These are phyloP conservation scores for Chlorops oryzae DNA, from an alignment of 1,140 invertebrate genomes.

Conservation along the genomic window DNA sequence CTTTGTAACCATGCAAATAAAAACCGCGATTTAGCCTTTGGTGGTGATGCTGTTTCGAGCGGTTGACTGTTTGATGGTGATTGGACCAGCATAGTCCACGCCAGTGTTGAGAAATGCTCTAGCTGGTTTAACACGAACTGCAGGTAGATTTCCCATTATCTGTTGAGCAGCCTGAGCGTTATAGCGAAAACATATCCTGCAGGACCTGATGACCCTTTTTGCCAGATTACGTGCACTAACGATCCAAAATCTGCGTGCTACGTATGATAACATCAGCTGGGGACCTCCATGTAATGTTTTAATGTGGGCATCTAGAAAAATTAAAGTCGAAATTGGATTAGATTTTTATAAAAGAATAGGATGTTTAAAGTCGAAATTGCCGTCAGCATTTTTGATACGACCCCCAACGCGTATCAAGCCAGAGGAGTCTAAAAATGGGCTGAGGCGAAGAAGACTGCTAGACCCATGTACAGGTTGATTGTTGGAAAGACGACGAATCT, in stretches of 20 bases:
- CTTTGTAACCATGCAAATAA: slow-evolving; percentile 26
- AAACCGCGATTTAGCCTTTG: slow-evolving; percentile 33
- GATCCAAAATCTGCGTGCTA: not conserved
- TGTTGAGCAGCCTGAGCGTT: not conserved
- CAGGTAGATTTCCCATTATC: slow-evolving; percentile 11
- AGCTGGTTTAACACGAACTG: slow-evolving; percentile 1
- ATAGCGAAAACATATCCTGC: slow-evolving; percentile 4
- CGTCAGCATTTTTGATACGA: too few species aligned
- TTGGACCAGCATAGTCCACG: slow-evolving; percentile 16
- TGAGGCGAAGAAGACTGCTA: too few species aligned
- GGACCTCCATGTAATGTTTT: too few species aligned
- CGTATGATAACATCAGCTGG: not conserved
- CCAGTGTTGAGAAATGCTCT: slow-evolving; percentile 2
- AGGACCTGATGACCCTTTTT: too few species aligned
- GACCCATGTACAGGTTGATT: too few species aligned
- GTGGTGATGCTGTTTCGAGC: slow-evolving; percentile 4
- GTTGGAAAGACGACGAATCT: too few species aligned
- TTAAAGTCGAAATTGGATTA: too few species aligned
- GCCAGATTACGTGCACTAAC: not conserved
- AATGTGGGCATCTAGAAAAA: too few species aligned
- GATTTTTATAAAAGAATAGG: too few species aligned
- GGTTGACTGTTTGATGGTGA: slow-evolving; percentile 2
- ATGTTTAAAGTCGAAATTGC: too few species aligned
- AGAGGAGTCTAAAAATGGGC: too few species aligned
- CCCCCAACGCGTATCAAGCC: too few species aligned